Conservation (phyloP, 2,888 invertebrate genomes). For the Drymonia ruficornis region DNA sequence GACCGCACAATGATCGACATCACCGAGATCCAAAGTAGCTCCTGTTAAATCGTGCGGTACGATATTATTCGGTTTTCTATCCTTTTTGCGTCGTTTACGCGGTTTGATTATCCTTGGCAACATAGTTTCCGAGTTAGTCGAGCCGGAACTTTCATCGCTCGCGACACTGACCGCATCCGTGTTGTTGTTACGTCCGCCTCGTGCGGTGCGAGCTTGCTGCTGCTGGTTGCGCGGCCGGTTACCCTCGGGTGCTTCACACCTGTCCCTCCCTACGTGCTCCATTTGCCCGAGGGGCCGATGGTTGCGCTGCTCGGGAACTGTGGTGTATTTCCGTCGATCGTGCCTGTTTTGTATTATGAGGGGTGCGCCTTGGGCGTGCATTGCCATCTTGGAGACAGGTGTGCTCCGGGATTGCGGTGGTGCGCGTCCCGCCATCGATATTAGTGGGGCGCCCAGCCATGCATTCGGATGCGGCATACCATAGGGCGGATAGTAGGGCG, state of each 20-base stretch:
- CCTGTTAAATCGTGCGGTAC: slow-evolving; percentile 73
- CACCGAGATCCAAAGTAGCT: slow-evolving; percentile 69
- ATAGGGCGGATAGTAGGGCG: slow-evolving; percentile 80
- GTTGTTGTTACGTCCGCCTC: slow-evolving; percentile 79
- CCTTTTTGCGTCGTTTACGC: slow-evolving; percentile 95
- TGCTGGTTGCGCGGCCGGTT: slow-evolving; percentile 74
- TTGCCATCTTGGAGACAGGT: slow-evolving; percentile 90
- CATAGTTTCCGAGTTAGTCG: slow-evolving; percentile 88
- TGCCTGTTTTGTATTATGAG: slow-evolving; percentile 89
- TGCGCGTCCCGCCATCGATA: slow-evolving; percentile 89
- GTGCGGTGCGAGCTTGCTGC: slow-evolving; percentile 69
- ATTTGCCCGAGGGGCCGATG: slow-evolving; percentile 63
- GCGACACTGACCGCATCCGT: slow-evolving; percentile 89
- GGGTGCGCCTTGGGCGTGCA: slow-evolving; percentile 94
- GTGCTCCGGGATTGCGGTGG: slow-evolving; percentile 72
- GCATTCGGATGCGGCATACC: slow-evolving; percentile 85
- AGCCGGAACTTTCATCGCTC: slow-evolving; percentile 91
- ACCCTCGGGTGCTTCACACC: slow-evolving; percentile 69
- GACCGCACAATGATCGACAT: slow-evolving; percentile 76
- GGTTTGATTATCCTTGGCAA: slow-evolving; percentile 95
- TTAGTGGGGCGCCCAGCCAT: slow-evolving; percentile 93
- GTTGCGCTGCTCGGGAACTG: slow-evolving; percentile 71
- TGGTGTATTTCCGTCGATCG: slow-evolving; percentile 78
- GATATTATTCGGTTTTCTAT: slow-evolving; percentile 89
- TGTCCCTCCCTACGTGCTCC: slow-evolving; percentile 63